Conservation (phyloP, 2,113 vertebrate species). For the Tetrax tetrax region DNA sequence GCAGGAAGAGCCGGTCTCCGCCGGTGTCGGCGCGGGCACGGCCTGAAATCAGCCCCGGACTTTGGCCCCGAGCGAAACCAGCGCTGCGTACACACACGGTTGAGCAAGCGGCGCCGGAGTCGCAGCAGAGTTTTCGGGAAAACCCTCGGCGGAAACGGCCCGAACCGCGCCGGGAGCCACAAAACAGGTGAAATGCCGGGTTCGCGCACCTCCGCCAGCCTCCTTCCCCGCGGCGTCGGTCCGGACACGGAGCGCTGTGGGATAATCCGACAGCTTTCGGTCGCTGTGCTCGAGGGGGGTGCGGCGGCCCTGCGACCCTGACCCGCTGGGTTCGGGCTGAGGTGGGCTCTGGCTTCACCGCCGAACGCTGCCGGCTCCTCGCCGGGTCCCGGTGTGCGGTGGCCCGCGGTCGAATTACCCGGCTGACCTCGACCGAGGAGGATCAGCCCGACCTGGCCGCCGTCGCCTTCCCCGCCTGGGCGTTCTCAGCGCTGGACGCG, state of each 20-base stretch:
- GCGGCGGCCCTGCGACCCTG: accelerated
- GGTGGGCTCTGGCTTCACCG: neutral
- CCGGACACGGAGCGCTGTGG: neutral
- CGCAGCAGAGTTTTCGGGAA: neutral
- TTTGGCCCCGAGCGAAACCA: neutral
- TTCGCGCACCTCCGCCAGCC: neutral
- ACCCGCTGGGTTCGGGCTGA: accelerated
- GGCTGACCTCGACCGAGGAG: neutral
- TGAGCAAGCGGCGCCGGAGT: neutral
- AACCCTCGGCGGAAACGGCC: neutral
- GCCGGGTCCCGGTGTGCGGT: accelerated
- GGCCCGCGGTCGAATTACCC: accelerated
- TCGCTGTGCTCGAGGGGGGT: accelerated
- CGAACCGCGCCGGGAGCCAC: accelerated
- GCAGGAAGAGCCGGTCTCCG: neutral
- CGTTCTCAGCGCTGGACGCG: accelerated
- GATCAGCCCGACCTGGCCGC: neutral
- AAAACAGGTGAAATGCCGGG: neutral
- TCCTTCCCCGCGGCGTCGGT: accelerated
- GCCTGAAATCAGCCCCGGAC: neutral
- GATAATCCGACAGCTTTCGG: accelerated
- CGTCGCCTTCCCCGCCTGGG: accelerated
- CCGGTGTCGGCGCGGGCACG: neutral
- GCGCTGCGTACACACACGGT: accelerated
- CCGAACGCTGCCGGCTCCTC: neutral